Base-by-base conservation (phyloP, 2,797 vertebrate species). In the Choloepus didactylus region DNA sequence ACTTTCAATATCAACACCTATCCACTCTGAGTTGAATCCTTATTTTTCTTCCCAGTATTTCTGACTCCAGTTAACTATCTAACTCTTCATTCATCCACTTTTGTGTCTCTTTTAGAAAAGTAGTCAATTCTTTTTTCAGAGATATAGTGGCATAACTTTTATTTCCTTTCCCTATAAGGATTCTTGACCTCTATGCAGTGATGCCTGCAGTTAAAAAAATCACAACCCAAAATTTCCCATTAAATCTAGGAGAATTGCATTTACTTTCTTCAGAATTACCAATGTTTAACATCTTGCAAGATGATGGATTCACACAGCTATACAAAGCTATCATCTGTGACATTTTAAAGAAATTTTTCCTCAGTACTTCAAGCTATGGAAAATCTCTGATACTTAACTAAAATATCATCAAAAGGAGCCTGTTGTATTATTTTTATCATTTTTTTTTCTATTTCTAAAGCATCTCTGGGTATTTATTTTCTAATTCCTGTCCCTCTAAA, bases 281-380 rank as follows among this genome's bases (percentile, higher is more conserved):
- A 92, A 8, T 83, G 81, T 96, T 97, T 96, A 97, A 93, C 51
- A 96, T 97, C 95, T 81, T 10, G 69, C 41, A 59, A 9, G 73
- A 96, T 80, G 91, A 67, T 90, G 95, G 93, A 64, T 97, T 98
- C 95, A 96, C 77, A 60, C n/a, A 35, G 59, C 95, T 97, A 92
- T 95, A 96, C 67, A 87, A 76, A 95, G 25, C 87, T 97, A 95
- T 95, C 95, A 95, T 93, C 72, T 18, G 29, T 95, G 90, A 79
- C 89, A 97, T 97, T 98, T 97, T 97, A 94, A 97, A 96, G 72
- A 97, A 7, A 95, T 90, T 89, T 81, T 70, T 95, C 72, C 93
- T 96, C 93, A 86, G 0, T 0, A 92, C 94, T 94, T 84, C 60
- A 92, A 73, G 80, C 88, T 85, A 82, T 82, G 95, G 85, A 93